Evolutionary conservation across 92 coral and sea anemone genomes (phyloP), one percentile per base, ranked within the genome.

Genomic region (Metridium senile): DNA sequence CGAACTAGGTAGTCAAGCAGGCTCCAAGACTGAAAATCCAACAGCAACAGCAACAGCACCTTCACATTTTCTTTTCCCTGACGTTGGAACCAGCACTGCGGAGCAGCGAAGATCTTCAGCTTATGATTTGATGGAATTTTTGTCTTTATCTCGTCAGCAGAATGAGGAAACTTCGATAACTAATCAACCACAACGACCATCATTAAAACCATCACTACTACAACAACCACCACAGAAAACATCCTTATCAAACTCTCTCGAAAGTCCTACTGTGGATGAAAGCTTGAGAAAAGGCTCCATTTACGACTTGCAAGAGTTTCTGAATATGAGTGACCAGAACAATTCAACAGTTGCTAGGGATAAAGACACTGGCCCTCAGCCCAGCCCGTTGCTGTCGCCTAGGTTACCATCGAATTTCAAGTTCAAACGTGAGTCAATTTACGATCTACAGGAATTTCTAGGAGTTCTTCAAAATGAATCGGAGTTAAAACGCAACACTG

Each of bases 61-160:
- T 19, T 26, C 46, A 27, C 28, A 54, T 16, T 21, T 65, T 28
- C 68, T 58, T 1, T 45, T 34, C 11, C 82, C 71, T 26, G 71
- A 23, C 30, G 33, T 49, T 11, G 39, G 52, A 13, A 27, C 39
- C 0, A 65, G 31, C 11, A 35, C 3, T 8, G 72, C 82, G 1
- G 84, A 78, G 33, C 18, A 58, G 1, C 62, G 97, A 22, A 79
- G 90, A 9, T 33, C 90, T 0, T 91, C 97, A 11, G 84, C 76
- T 17, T 91, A 91, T 32, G 90, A 91, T 54, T 78, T 91, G 10
- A 75, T 85, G 78, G 93, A 91, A 82, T 91, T 91, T 49, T 66
- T 91, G 54, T 87, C 97, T 1, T 81, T 87, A 43, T 64, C 75
- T 53, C 76, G 84, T 57, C 76, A 79, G 69, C 76, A 79, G 69